Evolutionary conservation across 2,113 vertebrate genomes (phyloP), one percentile per base, ranked within the genome.

Genomic region (Rissa tridactyla): DNA sequence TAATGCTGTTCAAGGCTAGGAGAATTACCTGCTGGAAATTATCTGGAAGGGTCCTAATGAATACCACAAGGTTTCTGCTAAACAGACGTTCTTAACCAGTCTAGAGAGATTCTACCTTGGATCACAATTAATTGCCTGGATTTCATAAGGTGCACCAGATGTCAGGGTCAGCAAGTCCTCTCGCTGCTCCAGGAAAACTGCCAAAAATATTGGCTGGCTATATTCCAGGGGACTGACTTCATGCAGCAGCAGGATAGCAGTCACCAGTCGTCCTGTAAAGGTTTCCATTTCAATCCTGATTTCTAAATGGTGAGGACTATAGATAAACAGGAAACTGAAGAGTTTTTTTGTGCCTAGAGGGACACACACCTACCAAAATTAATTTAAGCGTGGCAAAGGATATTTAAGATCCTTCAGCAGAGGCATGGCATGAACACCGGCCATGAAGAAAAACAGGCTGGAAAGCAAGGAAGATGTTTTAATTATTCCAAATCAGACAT

Each of bases 141-240:
- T 97, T 94, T 97, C 85, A 71, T 88, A 94, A 95, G 94, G 91
- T 97, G 85, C 94, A 96, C 97, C 96, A 97, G 96, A 98, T 98
- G 97, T 97, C 92, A 96, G 83, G 96, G 92, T 94, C 89, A 95
- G 83, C 47, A 90, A 96, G 72, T 96, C 84, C 80, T 90, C 42
- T 85, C 87, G 88, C 93, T 96, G 94, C 95, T 94, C 80, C 51
- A 95, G 97, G 95, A 97, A 92, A 14, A 1, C 4, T 76, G 96
- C 97, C 97, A 97, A 85, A 94, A 97, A 44, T 49, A 87, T 58
- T 91, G 57, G 9, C 71, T 98, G 97, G 95, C 92, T 92, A 13
- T 36, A 6, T 81, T 95, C 97, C 95, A 95, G 68, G 46, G 16
- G 75, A 25, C 80, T 96, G 95, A 96, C 93, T 96, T 97, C 95